Evolutionary conservation across 35 echinoderm and acorn worm genomes (phyloP), one percentile per base, ranked within the genome.

Genomic region (Ophioderma brevispina): DNA sequence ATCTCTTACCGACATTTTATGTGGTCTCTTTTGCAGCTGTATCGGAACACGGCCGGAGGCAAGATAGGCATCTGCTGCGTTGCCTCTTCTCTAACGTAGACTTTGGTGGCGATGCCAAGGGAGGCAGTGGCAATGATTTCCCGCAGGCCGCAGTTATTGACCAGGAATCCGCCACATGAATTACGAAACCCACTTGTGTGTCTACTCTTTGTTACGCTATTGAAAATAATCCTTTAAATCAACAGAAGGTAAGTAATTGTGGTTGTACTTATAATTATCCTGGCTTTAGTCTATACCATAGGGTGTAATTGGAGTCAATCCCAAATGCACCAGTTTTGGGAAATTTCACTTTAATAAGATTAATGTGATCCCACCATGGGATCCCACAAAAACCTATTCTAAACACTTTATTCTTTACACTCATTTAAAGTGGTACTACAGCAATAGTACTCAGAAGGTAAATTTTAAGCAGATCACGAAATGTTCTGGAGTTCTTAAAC

Each of bases 51-150:
- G 93, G 96, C 81, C 96, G 90, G 43, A 93, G 94, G 89, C 90
- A 82, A 86, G 96, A 98, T 87, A 92, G 96, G 89, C 96, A 98
- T 85, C 90, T 98, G 81, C 82, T 98, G 89, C 96, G 96, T 82
- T 94, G 96, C 87, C 96, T 98, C 90, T 98, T 98, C 93, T 98
- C 96, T 77, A 85, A 91, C 78, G 90, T 98, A 41, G 96, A 98
- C 84, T 98, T 98, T 64, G 80, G 89, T 31, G 77, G 92, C 81
- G 93, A 92, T 87, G 93, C 86, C 90, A 93, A 94, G 85, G 91
- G 38, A 52, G 78, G 84, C 77, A 87, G 84, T 80, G 80, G 87
- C 59, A 98, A 98, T 87, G 96, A 98, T 78, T 87, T 94, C 82
- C 76, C 90, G 41, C 93, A 98, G 92, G 96, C 93, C 40, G 92